Evolutionary conservation across 2,113 vertebrate species (phyloP).

Genomic region (Manacus vitellinus): DNA sequence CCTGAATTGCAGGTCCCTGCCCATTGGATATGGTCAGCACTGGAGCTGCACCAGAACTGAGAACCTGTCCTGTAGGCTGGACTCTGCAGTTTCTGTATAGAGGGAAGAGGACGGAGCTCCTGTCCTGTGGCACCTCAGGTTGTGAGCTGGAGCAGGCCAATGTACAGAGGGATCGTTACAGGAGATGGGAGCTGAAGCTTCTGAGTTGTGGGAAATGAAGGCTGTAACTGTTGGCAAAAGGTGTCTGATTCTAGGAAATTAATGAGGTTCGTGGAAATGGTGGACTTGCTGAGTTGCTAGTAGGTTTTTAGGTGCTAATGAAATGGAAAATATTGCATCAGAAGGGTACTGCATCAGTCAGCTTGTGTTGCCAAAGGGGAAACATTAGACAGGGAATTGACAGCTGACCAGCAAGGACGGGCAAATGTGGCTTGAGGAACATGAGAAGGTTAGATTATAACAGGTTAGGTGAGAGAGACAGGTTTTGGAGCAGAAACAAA

Average conservation of each 20-base stretch:
- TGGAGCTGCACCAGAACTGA: not conserved
- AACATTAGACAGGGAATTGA: not conserved
- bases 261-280: not conserved
- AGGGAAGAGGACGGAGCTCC: not conserved
- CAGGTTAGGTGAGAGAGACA: not conserved
- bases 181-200: not conserved
- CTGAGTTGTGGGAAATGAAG: not conserved
- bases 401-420: not conserved
- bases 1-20: not conserved
- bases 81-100: not conserved
- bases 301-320: not conserved
- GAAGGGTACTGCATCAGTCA: not conserved
- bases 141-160: not conserved
- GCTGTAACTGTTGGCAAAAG: not conserved
- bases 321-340: not conserved
- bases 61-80: not conserved
- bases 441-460: not conserved
- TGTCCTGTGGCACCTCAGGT: too few species aligned
- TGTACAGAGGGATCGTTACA: not conserved
- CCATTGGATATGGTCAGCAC: accelerated
- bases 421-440: not conserved
- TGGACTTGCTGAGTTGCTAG: not conserved
- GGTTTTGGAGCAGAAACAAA: not conserved
- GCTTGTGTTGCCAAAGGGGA: not conserved
- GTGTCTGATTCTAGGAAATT: not conserved